Conservation (phyloP, 2,113 vertebrate species). For the Antechinus flavipes region DNA sequence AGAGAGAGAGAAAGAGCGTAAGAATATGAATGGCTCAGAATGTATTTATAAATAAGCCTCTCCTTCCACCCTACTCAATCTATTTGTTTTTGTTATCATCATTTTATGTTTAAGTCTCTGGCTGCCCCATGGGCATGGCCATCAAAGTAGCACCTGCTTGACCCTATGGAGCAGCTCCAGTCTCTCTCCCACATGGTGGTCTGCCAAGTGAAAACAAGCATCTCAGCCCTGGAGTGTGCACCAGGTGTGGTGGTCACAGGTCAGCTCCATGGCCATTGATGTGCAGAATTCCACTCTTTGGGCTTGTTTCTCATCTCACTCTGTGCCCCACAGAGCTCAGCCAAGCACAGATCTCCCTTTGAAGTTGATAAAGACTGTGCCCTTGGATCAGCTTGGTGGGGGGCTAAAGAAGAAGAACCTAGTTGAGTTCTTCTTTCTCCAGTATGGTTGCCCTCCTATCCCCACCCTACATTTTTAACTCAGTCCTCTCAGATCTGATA, state of each 20-base stretch:
- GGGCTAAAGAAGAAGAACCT: not conserved
- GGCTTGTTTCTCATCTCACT: not conserved
- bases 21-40: not conserved
- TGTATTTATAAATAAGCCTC: not conserved
- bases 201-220: not conserved
- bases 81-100: not conserved
- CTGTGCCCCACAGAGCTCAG: not conserved
- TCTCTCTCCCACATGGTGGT: not conserved
- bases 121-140: not conserved
- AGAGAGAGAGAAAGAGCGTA: too few relatives aligned
- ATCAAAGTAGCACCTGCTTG: not conserved
- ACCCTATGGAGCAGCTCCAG: not conserved
- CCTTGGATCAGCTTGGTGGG: not conserved
- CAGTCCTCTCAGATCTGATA: too few relatives aligned
- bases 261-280: not conserved
- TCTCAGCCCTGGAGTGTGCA: conserved; percentile 37
- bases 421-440: not conserved
- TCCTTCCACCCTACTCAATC: too few relatives aligned
- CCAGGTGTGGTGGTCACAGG: conserved; percentile 26
- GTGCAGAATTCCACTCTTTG: not conserved
- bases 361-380: conserved; percentile 24
- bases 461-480: not conserved
- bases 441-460: not conserved
- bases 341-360: not conserved
- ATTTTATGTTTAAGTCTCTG: not conserved